Evolutionary conservation across 2,113 vertebrate species (phyloP).

Genomic region (Sylvia atricapilla): DNA sequence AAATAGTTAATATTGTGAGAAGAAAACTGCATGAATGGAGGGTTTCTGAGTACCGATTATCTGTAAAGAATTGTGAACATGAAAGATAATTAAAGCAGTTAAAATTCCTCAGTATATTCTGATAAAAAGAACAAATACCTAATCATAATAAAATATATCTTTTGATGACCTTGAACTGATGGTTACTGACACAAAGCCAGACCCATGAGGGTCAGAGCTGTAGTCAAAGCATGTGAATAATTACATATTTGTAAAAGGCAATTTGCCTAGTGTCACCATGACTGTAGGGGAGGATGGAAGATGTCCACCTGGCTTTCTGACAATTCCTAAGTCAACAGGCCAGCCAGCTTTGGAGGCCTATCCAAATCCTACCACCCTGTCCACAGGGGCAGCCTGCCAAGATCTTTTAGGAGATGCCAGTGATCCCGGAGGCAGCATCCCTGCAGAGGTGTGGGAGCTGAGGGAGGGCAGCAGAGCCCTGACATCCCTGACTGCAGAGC

Average conservation of each 20-base stretch:
- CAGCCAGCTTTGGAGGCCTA: neutral
- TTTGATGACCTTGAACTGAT: neutral
- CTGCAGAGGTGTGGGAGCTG: neutral
- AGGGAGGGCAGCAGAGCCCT: conserved; percentile 16
- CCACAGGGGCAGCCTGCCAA: neutral
- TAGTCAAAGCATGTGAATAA: neutral
- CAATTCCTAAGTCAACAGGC: neutral
- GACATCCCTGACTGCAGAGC: neutral
- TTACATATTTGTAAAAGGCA: neutral
- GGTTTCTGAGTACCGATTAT: conserved; percentile 1
- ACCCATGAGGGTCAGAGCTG: neutral
- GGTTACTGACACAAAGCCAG: neutral
- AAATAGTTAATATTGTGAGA: conserved; percentile 44
- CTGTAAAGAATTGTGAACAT: neutral
- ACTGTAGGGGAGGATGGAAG: neutral
- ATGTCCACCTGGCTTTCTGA: neutral
- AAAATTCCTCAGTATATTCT: neutral
- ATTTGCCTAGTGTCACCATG: neutral
- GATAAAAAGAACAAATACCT: conserved; percentile 12
- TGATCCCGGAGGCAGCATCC: neutral
- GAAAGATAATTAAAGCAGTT: neutral
- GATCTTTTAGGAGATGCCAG: conserved; percentile 2
- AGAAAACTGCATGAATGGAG: conserved; percentile 1
- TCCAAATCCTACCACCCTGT: conserved; percentile 12
- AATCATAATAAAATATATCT: neutral